Conservation (phyloP, 2,113 vertebrate species). For the Haplotaxodon microlepis region DNA sequence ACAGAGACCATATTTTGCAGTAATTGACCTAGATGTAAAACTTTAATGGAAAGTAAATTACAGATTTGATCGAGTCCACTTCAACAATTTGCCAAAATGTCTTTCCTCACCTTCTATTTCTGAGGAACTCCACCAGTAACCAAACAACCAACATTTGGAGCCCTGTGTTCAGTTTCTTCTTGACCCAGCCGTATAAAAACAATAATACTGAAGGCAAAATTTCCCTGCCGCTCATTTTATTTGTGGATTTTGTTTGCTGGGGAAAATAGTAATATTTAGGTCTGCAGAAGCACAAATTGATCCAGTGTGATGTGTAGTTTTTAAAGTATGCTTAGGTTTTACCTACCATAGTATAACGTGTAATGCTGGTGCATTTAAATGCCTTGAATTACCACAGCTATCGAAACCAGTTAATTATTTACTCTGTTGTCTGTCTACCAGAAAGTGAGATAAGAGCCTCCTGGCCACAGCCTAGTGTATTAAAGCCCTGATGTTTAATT, state of each 20-base stretch:
- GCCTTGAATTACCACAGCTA: constrained; percentile 9
- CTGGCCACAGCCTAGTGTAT: constrained; percentile 12
- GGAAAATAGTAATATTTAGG: not conserved
- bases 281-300: not conserved
- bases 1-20: not conserved
- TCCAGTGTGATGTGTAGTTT: not conserved
- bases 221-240: not conserved
- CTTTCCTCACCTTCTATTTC: not conserved
- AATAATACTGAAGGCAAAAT: not conserved
- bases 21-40: not conserved
- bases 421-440: constrained; percentile 15
- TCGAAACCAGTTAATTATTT: constrained; percentile 50
- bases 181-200: not conserved
- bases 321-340: not conserved
- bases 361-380: not conserved
- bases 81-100: not conserved
- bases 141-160: not conserved
- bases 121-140: not conserved
- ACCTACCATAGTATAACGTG: not conserved
- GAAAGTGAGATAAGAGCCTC: constrained; percentile 35
- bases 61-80: not conserved
- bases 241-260: not conserved
- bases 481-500: constrained; percentile 53
- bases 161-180: not conserved
- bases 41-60: not conserved